Evolutionary conservation across 2,113 vertebrate species (phyloP).

Genomic region (Fregata magnificens): DNA sequence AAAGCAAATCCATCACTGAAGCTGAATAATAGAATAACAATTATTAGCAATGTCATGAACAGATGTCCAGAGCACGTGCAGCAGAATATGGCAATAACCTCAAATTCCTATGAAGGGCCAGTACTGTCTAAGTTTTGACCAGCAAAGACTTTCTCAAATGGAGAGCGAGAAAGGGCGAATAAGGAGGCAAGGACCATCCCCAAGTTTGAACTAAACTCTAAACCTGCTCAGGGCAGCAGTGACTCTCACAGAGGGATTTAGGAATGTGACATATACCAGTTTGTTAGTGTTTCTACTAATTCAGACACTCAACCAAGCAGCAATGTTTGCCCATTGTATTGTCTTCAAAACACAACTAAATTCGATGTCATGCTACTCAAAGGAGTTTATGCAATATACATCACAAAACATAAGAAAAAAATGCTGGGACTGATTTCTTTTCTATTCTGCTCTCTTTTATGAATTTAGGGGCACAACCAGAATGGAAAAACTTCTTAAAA

Average conservation of each 20-base stretch:
- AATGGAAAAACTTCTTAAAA: background rate
- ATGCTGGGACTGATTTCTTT: background rate
- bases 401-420: background rate
- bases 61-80: background rate
- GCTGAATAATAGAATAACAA: background rate
- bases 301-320: background rate
- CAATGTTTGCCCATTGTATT: background rate
- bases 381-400: background rate
- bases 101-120: background rate
- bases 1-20: background rate
- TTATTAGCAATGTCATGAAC: background rate
- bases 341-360: background rate
- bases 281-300: background rate
- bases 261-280: background rate
- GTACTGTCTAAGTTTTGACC: background rate
- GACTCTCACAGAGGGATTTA: background rate
- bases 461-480: background rate
- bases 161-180: background rate
- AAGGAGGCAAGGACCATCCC: background rate
- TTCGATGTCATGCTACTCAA: background rate
- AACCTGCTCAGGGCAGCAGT: background rate
- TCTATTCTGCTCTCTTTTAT: background rate
- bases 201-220: background rate
- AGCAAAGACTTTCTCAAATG: background rate
- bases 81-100: background rate